Conservation (phyloP, 1,140 invertebrate species). For the Dolichoris vasculosae region DNA sequence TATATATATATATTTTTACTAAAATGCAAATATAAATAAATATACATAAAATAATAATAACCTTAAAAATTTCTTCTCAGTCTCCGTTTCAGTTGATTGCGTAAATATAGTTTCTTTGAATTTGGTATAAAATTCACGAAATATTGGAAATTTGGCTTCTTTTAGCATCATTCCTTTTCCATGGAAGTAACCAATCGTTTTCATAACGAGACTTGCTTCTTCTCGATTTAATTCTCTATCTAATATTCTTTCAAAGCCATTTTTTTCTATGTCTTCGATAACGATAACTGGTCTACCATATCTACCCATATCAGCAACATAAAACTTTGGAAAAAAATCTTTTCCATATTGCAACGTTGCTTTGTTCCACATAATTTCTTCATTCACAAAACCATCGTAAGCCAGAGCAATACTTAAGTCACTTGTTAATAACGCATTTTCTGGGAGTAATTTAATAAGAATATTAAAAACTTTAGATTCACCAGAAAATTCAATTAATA, state of each 20-base stretch:
- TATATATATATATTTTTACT: no score
- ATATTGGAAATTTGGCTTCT: conserved; percentile 56
- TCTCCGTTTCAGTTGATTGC: conserved; percentile 28
- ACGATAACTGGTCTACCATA: conserved; percentile 66
- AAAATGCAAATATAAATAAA: background rate
- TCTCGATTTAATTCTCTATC: conserved; percentile 55
- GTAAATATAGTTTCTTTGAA: conserved; percentile 49
- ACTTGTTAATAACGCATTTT: background rate
- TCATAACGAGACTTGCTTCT: conserved; percentile 60
- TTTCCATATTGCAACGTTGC: conserved; percentile 59
- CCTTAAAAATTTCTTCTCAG: conserved; percentile 27
- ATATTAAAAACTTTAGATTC: conserved; percentile 58
- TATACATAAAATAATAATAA: background rate
- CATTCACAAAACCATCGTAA: conserved; percentile 62
- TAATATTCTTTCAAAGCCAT: conserved; percentile 55
- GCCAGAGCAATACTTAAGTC: background rate
- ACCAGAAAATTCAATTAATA: conserved; percentile 64
- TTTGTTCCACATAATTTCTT: conserved; percentile 69
- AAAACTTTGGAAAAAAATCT: conserved; percentile 63
- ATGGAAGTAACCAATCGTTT: conserved; percentile 63
- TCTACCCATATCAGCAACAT: conserved; percentile 63
- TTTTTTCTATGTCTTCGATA: conserved; percentile 63
- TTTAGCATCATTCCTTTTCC: conserved; percentile 50
- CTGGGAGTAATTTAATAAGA: conserved; percentile 63
- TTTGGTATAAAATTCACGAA: conserved; percentile 61